phyloP scores from a whole-genome alignment of 1,140 invertebrate genomes.

The Branchinecta lindahli region DNA sequence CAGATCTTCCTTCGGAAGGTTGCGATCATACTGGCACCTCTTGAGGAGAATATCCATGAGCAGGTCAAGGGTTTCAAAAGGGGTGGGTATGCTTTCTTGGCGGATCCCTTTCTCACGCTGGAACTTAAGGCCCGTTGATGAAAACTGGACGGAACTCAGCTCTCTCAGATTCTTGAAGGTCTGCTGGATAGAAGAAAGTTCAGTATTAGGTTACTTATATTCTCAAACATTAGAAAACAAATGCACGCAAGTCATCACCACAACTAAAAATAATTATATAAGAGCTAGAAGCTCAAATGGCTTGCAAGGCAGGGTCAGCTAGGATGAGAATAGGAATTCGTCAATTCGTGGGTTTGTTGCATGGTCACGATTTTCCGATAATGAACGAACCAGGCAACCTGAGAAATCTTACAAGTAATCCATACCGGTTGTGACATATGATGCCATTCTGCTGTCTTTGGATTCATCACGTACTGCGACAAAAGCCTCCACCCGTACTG shows the following conservation, averaged over 20 bases:
- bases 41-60: no score
- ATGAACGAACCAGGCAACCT: neutral
- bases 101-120: no score
- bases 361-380: neutral
- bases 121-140: neutral
- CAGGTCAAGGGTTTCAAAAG: no score
- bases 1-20: conserved; percentile 53
- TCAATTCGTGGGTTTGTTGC: no score
- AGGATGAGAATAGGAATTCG: no score
- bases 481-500: conserved; percentile 76
- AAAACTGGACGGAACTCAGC: conserved; percentile 52
- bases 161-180: conserved; percentile 63
- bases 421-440: conserved; percentile 54
- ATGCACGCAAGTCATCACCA: neutral
- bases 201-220: no score
- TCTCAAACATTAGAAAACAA: no score
- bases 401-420: neutral
- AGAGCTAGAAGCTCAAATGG: neutral
- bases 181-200: no score
- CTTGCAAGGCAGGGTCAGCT: no score
- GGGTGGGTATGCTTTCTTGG: no score
- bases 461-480: conserved; percentile 68
- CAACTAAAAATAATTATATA: neutral
- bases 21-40: neutral
- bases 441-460: conserved; percentile 75